Evolutionary conservation across 92 coral and sea anemone genomes (phyloP).

Genomic region (Umimayanthus chanpuru): DNA sequence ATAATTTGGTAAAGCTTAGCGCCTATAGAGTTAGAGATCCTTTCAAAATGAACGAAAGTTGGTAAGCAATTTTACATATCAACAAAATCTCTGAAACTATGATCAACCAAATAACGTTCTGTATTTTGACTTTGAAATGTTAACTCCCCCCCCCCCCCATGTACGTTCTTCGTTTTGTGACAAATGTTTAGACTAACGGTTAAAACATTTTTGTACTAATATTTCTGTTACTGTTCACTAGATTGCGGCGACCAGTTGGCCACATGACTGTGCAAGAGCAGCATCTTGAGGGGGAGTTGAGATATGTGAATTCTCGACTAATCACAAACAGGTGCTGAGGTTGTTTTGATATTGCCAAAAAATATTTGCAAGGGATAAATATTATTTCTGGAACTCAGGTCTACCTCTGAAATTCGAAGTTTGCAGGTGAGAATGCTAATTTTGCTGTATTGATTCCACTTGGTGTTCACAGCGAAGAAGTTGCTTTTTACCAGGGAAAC

Average conservation of each 20-base stretch:
- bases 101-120: too few relatives aligned
- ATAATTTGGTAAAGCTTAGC: too few relatives aligned
- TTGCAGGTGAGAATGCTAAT: not conserved
- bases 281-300: constrained; percentile 90
- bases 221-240: constrained; percentile 6
- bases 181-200: not conserved
- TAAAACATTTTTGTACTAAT: not conserved
- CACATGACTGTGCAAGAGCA: constrained; percentile 97
- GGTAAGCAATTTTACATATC: too few relatives aligned
- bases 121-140: too few relatives aligned
- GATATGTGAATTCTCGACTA: not conserved
- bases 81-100: too few relatives aligned
- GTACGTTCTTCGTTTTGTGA: not conserved
- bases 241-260: constrained; percentile 99
- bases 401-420: too few relatives aligned
- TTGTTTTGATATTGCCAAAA: not conserved
- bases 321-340: constrained; percentile 88
- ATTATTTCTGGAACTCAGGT: too few relatives aligned
- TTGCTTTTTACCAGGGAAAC: constrained; percentile 96
- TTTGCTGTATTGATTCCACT: not conserved
- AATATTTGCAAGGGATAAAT: too few relatives aligned
- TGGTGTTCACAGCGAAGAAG: constrained; percentile 78
- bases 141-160: too few relatives aligned
- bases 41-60: too few relatives aligned
- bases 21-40: too few relatives aligned